phyloP scores from a whole-genome alignment of 2,888 invertebrate genomes.

The Melanargia galathea region DNA sequence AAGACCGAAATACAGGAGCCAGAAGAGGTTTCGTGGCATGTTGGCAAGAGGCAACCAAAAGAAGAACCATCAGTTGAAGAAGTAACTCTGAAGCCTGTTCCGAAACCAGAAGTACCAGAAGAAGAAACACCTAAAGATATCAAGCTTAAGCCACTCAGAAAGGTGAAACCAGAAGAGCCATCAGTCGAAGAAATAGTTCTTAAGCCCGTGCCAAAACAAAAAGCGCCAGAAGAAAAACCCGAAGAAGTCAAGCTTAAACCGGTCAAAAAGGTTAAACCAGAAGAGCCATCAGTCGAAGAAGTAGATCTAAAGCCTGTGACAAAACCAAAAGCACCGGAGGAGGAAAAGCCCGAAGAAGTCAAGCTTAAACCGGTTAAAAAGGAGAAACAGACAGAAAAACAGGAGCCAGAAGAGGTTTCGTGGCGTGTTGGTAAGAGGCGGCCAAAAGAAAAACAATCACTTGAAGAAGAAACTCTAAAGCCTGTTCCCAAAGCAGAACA shows the following conservation, averaged over 20 bases:
- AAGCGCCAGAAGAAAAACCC: slow-evolving; percentile 46
- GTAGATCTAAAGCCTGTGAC: background rate
- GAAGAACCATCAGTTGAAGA: slow-evolving; percentile 63
- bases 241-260: slow-evolving; percentile 29
- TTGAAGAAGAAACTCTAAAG: slow-evolving; percentile 75
- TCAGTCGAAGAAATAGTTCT: slow-evolving; percentile 64
- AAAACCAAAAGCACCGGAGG: background rate
- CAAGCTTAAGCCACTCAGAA: slow-evolving; percentile 44
- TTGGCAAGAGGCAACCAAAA: slow-evolving; percentile 51
- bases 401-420: slow-evolving; percentile 62
- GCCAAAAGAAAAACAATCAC: slow-evolving; percentile 47
- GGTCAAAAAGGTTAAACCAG: slow-evolving; percentile 33
- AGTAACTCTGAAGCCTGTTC: slow-evolving; percentile 69
- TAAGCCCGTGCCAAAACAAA: slow-evolving; percentile 64
- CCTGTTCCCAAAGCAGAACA: slow-evolving; percentile 56
- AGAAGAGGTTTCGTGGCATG: slow-evolving; percentile 58
- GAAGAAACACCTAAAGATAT: slow-evolving; percentile 59
- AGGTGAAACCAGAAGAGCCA: slow-evolving; percentile 44
- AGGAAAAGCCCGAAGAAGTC: slow-evolving; percentile 37
- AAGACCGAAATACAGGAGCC: slow-evolving; percentile 52
- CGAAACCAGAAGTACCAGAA: slow-evolving; percentile 51
- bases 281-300: slow-evolving; percentile 46
- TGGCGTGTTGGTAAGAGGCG: slow-evolving; percentile 54
- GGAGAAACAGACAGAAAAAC: slow-evolving; percentile 51
- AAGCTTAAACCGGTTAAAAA: slow-evolving; percentile 40